Conservation (phyloP, 2,113 vertebrate species). For the Hypanus sabinus region DNA sequence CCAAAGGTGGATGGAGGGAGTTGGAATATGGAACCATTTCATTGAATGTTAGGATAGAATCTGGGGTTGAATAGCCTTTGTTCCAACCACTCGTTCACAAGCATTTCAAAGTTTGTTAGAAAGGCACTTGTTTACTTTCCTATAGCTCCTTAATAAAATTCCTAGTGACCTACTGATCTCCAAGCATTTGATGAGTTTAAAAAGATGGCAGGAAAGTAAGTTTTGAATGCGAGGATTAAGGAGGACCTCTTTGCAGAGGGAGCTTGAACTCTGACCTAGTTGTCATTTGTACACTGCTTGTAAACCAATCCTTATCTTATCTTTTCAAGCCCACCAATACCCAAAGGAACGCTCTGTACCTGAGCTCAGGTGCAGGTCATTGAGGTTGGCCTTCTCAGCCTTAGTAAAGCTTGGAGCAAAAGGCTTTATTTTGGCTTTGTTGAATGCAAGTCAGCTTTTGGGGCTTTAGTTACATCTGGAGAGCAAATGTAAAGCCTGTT, state of each 20-base stretch:
- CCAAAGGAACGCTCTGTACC: background rate
- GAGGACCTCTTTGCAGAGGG: background rate
- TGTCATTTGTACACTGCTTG: background rate
- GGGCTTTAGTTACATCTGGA: slow-evolving; percentile 30
- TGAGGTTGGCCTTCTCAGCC: background rate
- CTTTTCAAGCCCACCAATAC: background rate
- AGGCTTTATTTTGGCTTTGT: slow-evolving; percentile 31
- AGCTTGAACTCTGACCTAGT: background rate
- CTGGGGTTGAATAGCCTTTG: background rate
- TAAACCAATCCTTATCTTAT: background rate
- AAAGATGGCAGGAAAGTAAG: background rate
- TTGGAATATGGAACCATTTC: background rate
- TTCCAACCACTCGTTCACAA: background rate
- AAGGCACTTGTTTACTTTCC: background rate
- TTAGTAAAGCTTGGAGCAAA: background rate
- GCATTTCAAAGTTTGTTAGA: background rate
- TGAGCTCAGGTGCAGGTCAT: slow-evolving; percentile 18
- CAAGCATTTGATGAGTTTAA: background rate
- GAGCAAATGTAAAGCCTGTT: slow-evolving; percentile 19
- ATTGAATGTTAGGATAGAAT: background rate
- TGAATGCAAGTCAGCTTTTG: slow-evolving; percentile 1
- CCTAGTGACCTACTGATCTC: background rate
- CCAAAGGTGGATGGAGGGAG: background rate
- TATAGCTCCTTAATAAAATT: background rate
- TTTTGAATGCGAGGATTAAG: background rate